Conservation (phyloP, 2,888 invertebrate genomes). For the Cataglyphis albicans region DNA sequence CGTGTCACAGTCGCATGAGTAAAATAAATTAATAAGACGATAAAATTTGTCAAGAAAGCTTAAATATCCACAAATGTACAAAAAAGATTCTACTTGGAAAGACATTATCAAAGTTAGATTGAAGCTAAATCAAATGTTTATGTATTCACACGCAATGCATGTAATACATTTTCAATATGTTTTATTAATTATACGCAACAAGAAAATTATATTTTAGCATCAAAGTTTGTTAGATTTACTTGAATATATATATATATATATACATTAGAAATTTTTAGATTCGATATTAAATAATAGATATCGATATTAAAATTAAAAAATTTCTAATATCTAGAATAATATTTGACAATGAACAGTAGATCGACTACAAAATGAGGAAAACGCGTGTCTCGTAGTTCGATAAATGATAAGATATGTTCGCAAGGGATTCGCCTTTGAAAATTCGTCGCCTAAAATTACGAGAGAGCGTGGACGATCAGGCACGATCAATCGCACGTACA, state of each 20-base stretch:
- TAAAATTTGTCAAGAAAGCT: neutral
- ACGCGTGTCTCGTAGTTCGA: neutral
- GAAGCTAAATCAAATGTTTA: neutral
- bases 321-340: neutral
- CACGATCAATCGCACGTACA: conserved; percentile 7
- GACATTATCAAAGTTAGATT: neutral
- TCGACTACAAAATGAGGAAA: neutral
- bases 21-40: neutral
- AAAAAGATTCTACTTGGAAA: neutral
- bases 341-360: neutral
- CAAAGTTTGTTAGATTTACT: neutral
- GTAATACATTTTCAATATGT: neutral
- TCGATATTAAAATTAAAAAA: neutral
- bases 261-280: too few species aligned
- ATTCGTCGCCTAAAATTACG: conserved; percentile 27
- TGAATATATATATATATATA: neutral
- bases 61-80: neutral
- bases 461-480: neutral
- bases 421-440: neutral
- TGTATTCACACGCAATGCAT: neutral
- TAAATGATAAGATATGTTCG: neutral
- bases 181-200: too few species aligned
- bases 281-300: neutral
- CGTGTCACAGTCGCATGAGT: neutral
- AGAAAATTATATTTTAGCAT: neutral